These are phyloP conservation scores for Craterocephalus amniculus DNA, from an alignment of 2,797 vertebrate species.

Conservation along the genomic window DNA sequence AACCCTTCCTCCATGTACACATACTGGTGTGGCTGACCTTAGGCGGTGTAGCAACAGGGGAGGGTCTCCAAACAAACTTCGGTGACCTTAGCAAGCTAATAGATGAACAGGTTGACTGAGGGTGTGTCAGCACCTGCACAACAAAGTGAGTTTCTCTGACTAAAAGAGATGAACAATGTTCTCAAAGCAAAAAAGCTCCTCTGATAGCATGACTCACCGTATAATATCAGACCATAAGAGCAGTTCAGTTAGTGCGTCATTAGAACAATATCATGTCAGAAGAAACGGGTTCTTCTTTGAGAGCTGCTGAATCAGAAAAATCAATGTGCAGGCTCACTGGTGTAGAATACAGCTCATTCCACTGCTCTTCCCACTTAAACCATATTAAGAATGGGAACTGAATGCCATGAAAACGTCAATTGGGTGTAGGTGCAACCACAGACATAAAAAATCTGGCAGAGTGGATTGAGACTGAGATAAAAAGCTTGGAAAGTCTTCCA, in stretches of 20 bases:
- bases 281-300: neutral
- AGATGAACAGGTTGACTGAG: constrained; percentile 27
- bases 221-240: neutral
- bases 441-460: neutral
- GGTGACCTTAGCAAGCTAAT: constrained; percentile 3
- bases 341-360: neutral
- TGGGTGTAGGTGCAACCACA: neutral
- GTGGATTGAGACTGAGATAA: neutral
- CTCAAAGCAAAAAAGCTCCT: constrained; percentile 17
- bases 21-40: constrained; percentile 6
- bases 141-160: constrained; percentile 26
- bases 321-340: neutral
- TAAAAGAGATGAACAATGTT: neutral
- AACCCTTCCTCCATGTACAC: neutral
- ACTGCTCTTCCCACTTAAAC: neutral
- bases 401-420: neutral
- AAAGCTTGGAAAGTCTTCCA: neutral
- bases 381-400: neutral
- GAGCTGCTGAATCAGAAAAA: neutral
- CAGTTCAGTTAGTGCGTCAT: neutral
- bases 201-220: constrained; percentile 14
- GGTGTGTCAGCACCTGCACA: constrained; percentile 42
- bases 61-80: constrained; percentile 22
- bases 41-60: constrained; percentile 1
- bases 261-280: neutral